A percentile compares a stretch with the other conserved stretches of the same genome.
Conservation (phyloP, 92 coral and sea anemone genomes). For the Porites rus region DNA sequence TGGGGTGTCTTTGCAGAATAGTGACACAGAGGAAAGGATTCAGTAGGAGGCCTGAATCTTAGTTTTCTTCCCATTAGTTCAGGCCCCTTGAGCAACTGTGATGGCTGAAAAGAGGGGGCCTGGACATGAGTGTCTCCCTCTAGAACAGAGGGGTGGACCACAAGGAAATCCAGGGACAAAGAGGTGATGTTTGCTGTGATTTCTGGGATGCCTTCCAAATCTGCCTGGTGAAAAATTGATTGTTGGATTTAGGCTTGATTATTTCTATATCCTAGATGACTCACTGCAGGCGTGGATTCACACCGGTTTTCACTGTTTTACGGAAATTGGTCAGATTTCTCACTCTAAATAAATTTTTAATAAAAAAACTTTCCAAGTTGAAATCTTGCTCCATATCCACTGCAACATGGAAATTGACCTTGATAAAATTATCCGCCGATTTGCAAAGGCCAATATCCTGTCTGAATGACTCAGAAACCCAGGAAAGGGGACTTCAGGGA, state of each 20-base stretch:
- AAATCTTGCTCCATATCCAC: too few relatives aligned
- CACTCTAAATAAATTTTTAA: too few relatives aligned
- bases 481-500: too few relatives aligned
- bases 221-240: constrained; percentile 69
- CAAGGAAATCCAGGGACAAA: constrained; percentile 80
- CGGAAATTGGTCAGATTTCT: too few relatives aligned
- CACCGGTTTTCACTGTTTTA: too few relatives aligned
- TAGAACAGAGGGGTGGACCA: constrained; percentile 95
- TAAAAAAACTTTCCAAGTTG: too few relatives aligned
- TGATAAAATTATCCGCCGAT: too few relatives aligned
- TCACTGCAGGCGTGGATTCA: too few relatives aligned
- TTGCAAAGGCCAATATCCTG: too few relatives aligned
- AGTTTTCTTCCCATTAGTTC: constrained; percentile 75
- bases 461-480: too few relatives aligned
- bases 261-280: neutral
- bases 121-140: constrained; percentile 84
- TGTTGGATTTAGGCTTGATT: neutral
- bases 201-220: constrained; percentile 95
- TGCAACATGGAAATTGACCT: too few relatives aligned
- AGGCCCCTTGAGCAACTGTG: constrained; percentile 62
- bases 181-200: constrained; percentile 81
- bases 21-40: constrained; percentile 88
- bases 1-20: constrained; percentile 72
- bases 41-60: constrained; percentile 90
- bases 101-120: constrained; percentile 65